Evolutionary conservation across 1,140 invertebrate species (phyloP), one percentile per base, ranked within the genome.

Genomic region (Temnothorax nylanderi): DNA sequence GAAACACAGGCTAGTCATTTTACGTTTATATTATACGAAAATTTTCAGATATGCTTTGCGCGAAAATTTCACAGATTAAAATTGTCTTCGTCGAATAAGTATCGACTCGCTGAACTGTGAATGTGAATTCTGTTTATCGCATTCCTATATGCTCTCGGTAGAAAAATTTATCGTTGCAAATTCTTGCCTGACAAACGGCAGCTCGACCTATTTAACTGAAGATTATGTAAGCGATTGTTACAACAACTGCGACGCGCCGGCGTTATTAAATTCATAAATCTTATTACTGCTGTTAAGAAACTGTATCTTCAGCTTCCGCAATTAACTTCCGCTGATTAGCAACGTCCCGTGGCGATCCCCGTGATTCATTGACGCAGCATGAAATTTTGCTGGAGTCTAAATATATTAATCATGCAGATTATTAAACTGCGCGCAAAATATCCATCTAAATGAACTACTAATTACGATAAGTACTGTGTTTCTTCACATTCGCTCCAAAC

Each of bases 291-390:
- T 81, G 49, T 71, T 71, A 56, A 81, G 51, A 21, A 81, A 81
- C 21, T 18, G 3, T 54, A 41, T 11, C 16, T 51, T 62, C 41
- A 77, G 41, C 44, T 16, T 32, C 21, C 34, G 49, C 60, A 67
- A 67, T 80, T 80, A 69, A 80, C 62, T 80, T 80, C 4, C 34
- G 10, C 32, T 37, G 34, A 81, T 81, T 81, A 56, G 69, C 49
- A 10, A 26, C 11, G 16, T 13, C 64, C 13, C 37, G 13, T n/a
- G 10, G 47, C 62, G 62, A 44, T 13, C 13, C 37, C 11, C 49
- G 13, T 49, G 49, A 10, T 71, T 10, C 34, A n/a, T 16, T 7
- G 16, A 54, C 21, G 64, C 41, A 34, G 41, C 54, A 41, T 21
- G 41, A 13, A 81, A 71, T 34, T 81, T 71, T 18, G 54, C 64